These are phyloP conservation scores for Mesocricetus auratus DNA, from an alignment of 2,113 vertebrate species.

Conservation along the genomic window DNA sequence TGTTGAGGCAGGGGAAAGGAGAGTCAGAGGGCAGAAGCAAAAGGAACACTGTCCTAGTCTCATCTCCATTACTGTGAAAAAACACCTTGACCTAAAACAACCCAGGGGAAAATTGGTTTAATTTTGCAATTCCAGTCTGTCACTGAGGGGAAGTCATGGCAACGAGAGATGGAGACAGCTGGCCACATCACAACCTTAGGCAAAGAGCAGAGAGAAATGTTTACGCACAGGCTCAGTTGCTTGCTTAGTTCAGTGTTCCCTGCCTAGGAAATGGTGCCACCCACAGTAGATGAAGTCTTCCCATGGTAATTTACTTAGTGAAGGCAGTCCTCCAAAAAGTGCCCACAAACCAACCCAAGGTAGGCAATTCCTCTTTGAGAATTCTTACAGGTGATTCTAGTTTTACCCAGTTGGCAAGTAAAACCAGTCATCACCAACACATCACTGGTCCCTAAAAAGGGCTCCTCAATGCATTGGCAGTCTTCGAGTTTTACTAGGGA, in stretches of 20 bases:
- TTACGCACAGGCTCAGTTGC: no score
- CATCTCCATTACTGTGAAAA: background rate
- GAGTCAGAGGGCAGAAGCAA: accelerated
- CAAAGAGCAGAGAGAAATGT: background rate
- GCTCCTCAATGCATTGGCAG: background rate
- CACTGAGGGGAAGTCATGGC: background rate
- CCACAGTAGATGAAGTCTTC: background rate
- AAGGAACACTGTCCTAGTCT: background rate
- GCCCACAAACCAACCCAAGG: background rate
- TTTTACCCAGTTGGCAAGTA: background rate
- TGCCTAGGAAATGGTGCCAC: background rate
- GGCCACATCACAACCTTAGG: background rate
- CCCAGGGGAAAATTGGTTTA: background rate
- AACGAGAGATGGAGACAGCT: background rate
- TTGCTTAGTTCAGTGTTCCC: background rate
- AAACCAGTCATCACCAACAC: no score
- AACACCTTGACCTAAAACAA: background rate
- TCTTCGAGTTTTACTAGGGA: background rate
- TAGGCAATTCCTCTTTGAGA: background rate
- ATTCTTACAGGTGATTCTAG: no score
- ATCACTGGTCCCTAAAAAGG: no score
- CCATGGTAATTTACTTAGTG: background rate
- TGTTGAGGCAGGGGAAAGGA: background rate
- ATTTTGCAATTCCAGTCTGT: background rate
- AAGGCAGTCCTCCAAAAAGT: background rate